Conservation (phyloP, 2,797 vertebrate genomes). For the Neostethus bicornis region DNA sequence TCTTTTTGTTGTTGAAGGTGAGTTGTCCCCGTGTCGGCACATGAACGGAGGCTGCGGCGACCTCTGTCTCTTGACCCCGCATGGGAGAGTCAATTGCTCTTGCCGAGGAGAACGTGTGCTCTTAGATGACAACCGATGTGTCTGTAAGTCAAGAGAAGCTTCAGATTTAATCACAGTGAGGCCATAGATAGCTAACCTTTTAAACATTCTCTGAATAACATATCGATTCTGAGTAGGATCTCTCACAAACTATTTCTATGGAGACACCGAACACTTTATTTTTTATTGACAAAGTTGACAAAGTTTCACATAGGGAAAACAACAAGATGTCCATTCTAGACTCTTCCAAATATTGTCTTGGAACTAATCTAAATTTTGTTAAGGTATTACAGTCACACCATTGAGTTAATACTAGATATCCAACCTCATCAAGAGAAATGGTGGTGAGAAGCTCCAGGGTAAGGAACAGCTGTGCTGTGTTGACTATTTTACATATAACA, state of each 20-base stretch:
- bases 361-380: too few species aligned
- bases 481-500: too few species aligned
- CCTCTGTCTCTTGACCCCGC: constrained; percentile 91
- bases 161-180: constrained; percentile 8
- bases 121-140: constrained; percentile 96
- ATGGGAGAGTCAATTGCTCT: constrained; percentile 93
- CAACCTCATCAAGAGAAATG: too few species aligned
- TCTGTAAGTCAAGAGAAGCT: constrained; percentile 88
- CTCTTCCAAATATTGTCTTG: too few species aligned
- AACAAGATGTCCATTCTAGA: neutral
- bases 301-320: neutral
- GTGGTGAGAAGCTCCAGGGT: too few species aligned
- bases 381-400: too few species aligned
- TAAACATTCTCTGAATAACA: neutral
- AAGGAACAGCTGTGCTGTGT: too few species aligned
- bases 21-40: constrained; percentile 90
- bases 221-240: neutral
- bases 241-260: neutral
- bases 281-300: neutral
- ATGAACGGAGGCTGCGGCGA: constrained; percentile 96
- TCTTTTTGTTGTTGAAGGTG: constrained; percentile 80
- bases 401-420: too few species aligned
- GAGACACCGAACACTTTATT: neutral
- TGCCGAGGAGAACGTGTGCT: constrained; percentile 93
- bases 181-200: neutral